Evolutionary conservation across 2,113 vertebrate genomes (phyloP), one percentile per base, ranked within the genome.

Genomic region (Anarrhichthys ocellatus): DNA sequence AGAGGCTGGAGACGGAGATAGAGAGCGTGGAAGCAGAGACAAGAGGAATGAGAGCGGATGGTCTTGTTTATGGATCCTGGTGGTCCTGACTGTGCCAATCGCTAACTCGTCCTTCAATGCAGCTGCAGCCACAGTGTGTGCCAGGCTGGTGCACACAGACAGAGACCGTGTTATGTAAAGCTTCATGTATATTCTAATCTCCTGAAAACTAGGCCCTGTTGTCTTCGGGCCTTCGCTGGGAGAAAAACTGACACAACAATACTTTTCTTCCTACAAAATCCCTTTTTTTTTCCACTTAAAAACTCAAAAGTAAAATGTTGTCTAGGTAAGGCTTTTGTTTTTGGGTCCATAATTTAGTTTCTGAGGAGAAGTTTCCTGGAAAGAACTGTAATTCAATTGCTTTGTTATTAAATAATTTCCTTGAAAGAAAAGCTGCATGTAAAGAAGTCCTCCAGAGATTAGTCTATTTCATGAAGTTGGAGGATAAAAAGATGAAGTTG

Each of bases 51-150:
- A 85, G 46, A 83, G 69, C 1, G 13, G 64, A 70, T 38, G 40
- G 52, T 27, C 20, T 22, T 46, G 73, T 75, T 65, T 36, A 52
- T 71, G 78, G 81, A 85, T 73, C 64, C 67, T 42, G 84, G 83
- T 73, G 80, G 84, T 88, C 81, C 84, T 1, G 67, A 54, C 67
- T 77, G 83, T 85, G 78, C 71, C 84, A 80, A 71, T 73, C 73
- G 15, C 82, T 63, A 62, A 82, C 73, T 70, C 0, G 59, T 62
- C 44, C 69, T 63, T 76, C 56, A 38, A 13, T 38, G 40, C 85
- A 88, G 83, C 87, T 85, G 87, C 80, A 87, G 61, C 38, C 22
- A 0, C 71, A 9, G 14, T 38, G 70, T 74, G 80, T 80, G 72
- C 78, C 78, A 66, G 73, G 66, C 74, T 2, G 29, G 54, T 65